Evolutionary conservation across 2,797 vertebrate genomes (phyloP).

Genomic region (Sternotherus odoratus): DNA sequence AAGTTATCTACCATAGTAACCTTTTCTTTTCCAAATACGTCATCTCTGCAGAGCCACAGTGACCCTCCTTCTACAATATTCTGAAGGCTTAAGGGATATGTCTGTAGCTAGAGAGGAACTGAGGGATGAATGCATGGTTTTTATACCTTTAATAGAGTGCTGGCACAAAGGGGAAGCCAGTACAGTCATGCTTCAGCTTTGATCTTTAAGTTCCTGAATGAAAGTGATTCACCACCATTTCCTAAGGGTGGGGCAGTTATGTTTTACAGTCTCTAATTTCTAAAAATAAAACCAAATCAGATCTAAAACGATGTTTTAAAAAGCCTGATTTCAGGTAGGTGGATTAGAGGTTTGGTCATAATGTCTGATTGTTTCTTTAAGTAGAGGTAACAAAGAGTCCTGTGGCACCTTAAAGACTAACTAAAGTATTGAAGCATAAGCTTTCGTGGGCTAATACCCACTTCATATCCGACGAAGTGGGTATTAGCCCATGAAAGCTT

Average conservation of each 20-base stretch:
- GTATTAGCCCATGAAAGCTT: no score
- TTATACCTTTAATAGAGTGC: not conserved
- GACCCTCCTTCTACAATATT: no score
- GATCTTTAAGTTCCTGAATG: not conserved
- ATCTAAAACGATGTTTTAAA: not conserved
- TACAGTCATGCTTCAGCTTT: not conserved
- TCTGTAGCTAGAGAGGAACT: not conserved
- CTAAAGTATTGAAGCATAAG: no score
- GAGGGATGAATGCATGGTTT: not conserved
- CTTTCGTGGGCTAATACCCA: no score
- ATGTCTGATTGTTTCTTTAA: not conserved
- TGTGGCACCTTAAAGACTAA: no score
- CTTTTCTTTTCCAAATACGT: not conserved
- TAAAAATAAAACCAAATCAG: slow-evolving; percentile 35
- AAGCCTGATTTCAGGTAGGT: not conserved
- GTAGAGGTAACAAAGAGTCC: no score
- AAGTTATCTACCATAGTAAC: not conserved
- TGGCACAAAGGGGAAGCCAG: not conserved
- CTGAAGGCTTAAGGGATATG: not conserved
- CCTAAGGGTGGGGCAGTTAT: not conserved
- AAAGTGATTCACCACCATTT: slow-evolving; percentile 10
- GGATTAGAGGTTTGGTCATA: not conserved
- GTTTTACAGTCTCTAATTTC: slow-evolving; percentile 1
- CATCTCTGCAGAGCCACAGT: not conserved
- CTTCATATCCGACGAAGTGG: no score